These are phyloP conservation scores for Archilochus colubris DNA, from an alignment of 2,113 vertebrate genomes.

Conservation along the genomic window DNA sequence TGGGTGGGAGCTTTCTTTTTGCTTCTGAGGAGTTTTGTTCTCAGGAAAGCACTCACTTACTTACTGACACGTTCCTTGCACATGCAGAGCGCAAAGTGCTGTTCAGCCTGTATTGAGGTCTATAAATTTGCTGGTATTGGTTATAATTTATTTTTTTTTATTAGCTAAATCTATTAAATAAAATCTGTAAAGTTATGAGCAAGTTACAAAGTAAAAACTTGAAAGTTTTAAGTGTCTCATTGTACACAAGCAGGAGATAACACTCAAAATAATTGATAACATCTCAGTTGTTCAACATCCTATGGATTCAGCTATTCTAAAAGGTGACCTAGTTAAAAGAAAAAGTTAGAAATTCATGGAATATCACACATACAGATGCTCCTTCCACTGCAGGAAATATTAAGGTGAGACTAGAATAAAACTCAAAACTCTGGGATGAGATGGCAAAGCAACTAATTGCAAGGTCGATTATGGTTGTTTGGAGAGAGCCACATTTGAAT, in stretches of 20 bases:
- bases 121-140: neutral
- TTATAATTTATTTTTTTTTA: neutral
- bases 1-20: neutral
- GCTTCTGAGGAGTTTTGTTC: neutral
- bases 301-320: neutral
- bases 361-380: rapidly evolving
- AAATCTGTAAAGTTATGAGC: neutral
- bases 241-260: neutral
- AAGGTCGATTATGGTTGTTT: neutral
- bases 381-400: no score
- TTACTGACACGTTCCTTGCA: neutral
- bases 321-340: neutral
- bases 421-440: neutral
- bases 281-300: neutral
- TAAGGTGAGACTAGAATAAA: neutral
- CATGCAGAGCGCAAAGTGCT: neutral
- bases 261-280: neutral
- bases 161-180: no score
- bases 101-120: neutral
- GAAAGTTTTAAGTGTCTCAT: neutral
- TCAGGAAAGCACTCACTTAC: rapidly evolving
- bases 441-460: neutral
- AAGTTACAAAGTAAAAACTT: neutral
- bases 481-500: neutral
- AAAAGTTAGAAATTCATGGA: neutral